Conservation (phyloP, 2,888 invertebrate species). For the Drosophila putrida region DNA sequence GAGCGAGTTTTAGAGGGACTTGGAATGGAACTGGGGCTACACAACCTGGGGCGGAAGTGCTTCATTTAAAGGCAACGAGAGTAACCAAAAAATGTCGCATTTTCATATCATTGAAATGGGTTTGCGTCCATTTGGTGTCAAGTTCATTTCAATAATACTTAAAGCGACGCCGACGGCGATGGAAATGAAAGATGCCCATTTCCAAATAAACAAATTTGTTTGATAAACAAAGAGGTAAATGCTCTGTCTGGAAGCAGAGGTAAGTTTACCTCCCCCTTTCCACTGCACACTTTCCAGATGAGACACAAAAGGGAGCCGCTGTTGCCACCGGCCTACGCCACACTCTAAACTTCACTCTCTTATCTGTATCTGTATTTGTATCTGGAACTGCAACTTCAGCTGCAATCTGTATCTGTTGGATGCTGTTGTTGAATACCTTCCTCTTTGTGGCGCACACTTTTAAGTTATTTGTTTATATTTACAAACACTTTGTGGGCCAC, state of each 20-base stretch:
- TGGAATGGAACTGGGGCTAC: background rate
- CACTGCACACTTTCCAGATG: background rate
- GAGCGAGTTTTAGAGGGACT: background rate
- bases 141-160: slow-evolving; percentile 71
- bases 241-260: slow-evolving; percentile 2
- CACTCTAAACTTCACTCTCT: slow-evolving; percentile 16
- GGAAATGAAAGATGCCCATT: slow-evolving; percentile 15
- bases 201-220: slow-evolving; percentile 60
- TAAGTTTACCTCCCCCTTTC: slow-evolving; percentile 5
- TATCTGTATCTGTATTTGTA: slow-evolving; percentile 1
- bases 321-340: slow-evolving; percentile 63
- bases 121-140: slow-evolving; percentile 76
- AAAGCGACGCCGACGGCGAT: slow-evolving; percentile 23
- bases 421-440: slow-evolving; percentile 25
- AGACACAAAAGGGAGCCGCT: slow-evolving; percentile 29
- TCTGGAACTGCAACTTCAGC: slow-evolving; percentile 18
- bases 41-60: slow-evolving; percentile 40
- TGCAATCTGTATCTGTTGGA: slow-evolving; percentile 26
- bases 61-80: slow-evolving; percentile 36
- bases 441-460: slow-evolving; percentile 42
- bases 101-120: slow-evolving; percentile 57
- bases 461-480: slow-evolving; percentile 54
- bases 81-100: slow-evolving; percentile 49
- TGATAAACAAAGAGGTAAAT: slow-evolving; percentile 71
- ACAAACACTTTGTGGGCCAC: slow-evolving; percentile 49